Base-by-base conservation (phyloP, 37 sponge, comb jelly and placozoan genomes). In the Aphrocallistes beatrix region DNA sequence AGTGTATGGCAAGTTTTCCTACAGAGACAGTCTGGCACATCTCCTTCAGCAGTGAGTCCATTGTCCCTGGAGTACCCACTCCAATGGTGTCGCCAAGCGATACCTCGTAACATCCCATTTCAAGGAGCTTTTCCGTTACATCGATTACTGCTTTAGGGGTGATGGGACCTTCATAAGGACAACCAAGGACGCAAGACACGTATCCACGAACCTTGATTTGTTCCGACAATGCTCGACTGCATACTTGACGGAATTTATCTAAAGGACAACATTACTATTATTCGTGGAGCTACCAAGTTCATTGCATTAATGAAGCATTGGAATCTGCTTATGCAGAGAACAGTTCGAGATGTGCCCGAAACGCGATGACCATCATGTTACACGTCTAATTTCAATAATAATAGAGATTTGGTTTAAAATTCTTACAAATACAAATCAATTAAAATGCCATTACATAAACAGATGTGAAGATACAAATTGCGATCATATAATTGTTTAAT, bases 41-140 rank as follows among this genome's bases (percentile, higher is more conserved):
- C 32, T 86, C 90, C 16, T 82, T 51, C 38, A 96, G 85, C 89
- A 96, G 88, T 39, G 86, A 84, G 0, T 85, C 82, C 87, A 94
- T 94, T 8, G 92, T 82, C 90, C 94, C 94, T 39, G 99, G 94
- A 50, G 99, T 95, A 6, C 94, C 99, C n/a, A 92, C 88, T 30
- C 99, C 99, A 69, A 94, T 98, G 36, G 99, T 98, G 86, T 98
- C 99, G 1, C 99, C 99, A 21, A 98, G 93, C 19, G 96, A 96
- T 19, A 98, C 91, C 84, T 98, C 99, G 91, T 94, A 95, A 82
- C 96, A 95, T 0, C 99, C 99, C 87, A 93, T 87, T 10, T 92
- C 83, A 85, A 87, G 86, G 82, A 98, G 82, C 38, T 87, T 85
- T 21, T 89, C 87, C 37, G 99, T 91, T 13, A 98, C 99, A 36